phyloP scores from a whole-genome alignment of 2,888 invertebrate species.

The Peribatodes rhomboidaria region DNA sequence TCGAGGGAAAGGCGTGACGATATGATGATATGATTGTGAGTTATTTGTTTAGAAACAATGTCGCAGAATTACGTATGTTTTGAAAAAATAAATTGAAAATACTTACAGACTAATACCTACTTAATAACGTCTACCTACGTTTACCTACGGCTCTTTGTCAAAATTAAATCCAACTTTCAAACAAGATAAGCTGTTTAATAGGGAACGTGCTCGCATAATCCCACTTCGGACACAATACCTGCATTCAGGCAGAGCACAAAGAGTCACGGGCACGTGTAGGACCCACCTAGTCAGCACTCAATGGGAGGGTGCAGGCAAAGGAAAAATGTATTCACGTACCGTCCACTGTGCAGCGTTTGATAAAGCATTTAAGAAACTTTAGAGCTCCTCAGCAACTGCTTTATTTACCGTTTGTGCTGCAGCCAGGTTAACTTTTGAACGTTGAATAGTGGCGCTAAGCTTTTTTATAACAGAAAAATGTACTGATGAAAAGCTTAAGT shows the following conservation, averaged over 20 bases:
- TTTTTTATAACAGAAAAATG: too few species aligned
- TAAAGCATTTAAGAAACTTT: background rate
- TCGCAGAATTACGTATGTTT: too few species aligned
- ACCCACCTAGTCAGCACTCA: background rate
- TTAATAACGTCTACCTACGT: background rate
- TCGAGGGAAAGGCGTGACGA: too few species aligned
- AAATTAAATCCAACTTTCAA: background rate
- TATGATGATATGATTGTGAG: too few species aligned
- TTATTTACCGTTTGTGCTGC: background rate
- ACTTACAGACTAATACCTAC: too few species aligned
- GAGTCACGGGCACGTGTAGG: constrained; percentile 23
- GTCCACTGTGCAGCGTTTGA: background rate
- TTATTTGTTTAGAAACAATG: too few species aligned
- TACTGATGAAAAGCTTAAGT: too few species aligned
- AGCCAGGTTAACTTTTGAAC: background rate
- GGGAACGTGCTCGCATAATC: constrained; percentile 39
- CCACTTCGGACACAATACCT: constrained; percentile 39
- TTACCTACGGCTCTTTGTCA: background rate
- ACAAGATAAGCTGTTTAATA: constrained; percentile 42
- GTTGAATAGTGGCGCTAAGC: background rate
- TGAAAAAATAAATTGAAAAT: too few species aligned
- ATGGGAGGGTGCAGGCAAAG: background rate
- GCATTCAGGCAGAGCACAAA: constrained; percentile 36
- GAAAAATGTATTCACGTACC: background rate
- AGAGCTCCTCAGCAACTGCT: background rate